Evolutionary conservation across 2,888 invertebrate genomes (phyloP), one percentile per base, ranked within the genome.

Genomic region (Pachliopta kotzebuea): DNA sequence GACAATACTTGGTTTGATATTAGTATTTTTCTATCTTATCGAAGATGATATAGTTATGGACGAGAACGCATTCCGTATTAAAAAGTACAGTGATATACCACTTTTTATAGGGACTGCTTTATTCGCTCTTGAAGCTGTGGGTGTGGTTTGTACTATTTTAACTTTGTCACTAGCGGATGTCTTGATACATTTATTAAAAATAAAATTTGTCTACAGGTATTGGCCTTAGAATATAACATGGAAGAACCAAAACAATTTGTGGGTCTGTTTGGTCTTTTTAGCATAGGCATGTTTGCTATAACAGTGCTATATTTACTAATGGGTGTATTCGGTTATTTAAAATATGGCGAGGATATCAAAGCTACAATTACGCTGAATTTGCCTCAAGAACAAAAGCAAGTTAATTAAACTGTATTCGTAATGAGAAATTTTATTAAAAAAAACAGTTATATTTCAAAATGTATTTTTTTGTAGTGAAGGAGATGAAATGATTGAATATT

Each of bases 161-260:
- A 42, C 18, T n/a, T 45, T n/a, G n/a, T n/a, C 6, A n/a, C 7
- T n/a, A n/a, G 7, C 6, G 18, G 4, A 45, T 45, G 0, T n/a
- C n/a, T n/a, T 45, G n/a, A n/a, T n/a, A 4, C 18, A 4, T 0
- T 45, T n/a, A 45, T 45, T 14, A 45, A 45, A 45, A 42, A n/a
- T 63, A 56, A 56, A 52, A 20, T 9, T n/a, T 21, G 11, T 52
- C n/a, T 62, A 21, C 75, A 97, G 97, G 95, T 98, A 24, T 92
- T 98, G 81, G 98, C 98, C 0, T 83, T 99, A 71, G 98, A 98
- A 84, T 98, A 98, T 81, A 96, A 97, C 80, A 98, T 99, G 98
- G 95, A 95, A 76, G 91, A 94, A 0, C 98, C 98, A 0, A 93
- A 94, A 72, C 90, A 93, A 21, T 98, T 98, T 84, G 94, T 94